A percentile compares a stretch with the other conserved stretches of the same genome.
These are phyloP conservation scores for Drosophila cardini DNA, from an alignment of 1,140 invertebrate genomes.

Conservation along the genomic window DNA sequence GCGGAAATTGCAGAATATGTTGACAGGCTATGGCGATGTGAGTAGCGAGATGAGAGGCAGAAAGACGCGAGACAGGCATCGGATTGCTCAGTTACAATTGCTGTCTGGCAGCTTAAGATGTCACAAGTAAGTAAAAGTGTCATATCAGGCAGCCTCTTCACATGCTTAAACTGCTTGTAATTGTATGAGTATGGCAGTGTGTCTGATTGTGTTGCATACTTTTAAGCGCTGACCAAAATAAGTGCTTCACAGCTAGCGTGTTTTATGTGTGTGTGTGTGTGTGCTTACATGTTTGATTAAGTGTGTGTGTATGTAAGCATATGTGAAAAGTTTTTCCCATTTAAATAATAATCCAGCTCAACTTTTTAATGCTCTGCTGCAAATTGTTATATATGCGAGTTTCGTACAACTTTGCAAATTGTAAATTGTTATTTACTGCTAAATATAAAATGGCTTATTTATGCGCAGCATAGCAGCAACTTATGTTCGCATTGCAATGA, in stretches of 20 bases:
- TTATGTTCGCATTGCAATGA: constrained; percentile 56
- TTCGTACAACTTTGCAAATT: constrained; percentile 31
- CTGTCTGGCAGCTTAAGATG: constrained; percentile 30
- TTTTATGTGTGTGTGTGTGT: constrained; percentile 4
- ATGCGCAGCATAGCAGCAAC: constrained; percentile 31
- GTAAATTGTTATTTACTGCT: constrained; percentile 66
- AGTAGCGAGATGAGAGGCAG: not conserved
- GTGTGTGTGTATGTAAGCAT: constrained; percentile 20
- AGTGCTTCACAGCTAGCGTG: constrained; percentile 8
- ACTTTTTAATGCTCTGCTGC: constrained; percentile 46
- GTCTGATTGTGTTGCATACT: constrained; percentile 67
- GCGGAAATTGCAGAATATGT: constrained; percentile 70
- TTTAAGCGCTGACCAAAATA: constrained; percentile 58
- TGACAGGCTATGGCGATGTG: constrained; percentile 5
- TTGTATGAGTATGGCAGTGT: constrained; percentile 10
- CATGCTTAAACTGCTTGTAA: constrained; percentile 15
- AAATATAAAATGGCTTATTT: constrained; percentile 54
- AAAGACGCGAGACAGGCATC: not conserved
- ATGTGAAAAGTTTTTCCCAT: constrained; percentile 45
- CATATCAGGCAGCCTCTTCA: constrained; percentile 38
- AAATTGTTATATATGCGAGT: constrained; percentile 56
- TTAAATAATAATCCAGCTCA: constrained; percentile 47
- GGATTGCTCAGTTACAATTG: constrained; percentile 10
- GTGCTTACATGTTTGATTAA: constrained; percentile 10
- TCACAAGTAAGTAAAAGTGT: constrained; percentile 53